Evolutionary conservation across 64 coral and sea anemone species (phyloP).

Genomic region (Porites lutea): DNA sequence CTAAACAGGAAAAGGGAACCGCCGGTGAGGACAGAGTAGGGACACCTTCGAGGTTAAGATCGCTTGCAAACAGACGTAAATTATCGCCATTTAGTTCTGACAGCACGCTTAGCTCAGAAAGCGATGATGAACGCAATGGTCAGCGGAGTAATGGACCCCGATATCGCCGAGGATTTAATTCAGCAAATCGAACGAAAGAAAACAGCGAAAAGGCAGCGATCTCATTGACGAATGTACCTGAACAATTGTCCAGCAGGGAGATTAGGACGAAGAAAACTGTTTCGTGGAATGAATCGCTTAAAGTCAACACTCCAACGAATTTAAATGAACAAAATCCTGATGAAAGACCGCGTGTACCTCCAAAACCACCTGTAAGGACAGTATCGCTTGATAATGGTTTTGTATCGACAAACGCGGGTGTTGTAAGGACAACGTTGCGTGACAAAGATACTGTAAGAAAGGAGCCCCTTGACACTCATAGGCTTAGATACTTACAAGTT

Average conservation of each 20-base stretch:
- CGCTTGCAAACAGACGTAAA: conserved; percentile 23
- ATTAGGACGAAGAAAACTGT: conserved; percentile 10
- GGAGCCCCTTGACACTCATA: not conserved
- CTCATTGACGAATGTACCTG: not conserved
- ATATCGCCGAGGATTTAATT: not conserved
- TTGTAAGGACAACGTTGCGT: not conserved
- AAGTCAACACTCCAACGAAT: not conserved
- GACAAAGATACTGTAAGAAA: not conserved
- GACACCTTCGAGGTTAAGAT: not conserved
- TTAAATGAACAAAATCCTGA: not conserved
- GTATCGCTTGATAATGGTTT: not conserved
- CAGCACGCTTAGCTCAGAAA: conserved; percentile 64
- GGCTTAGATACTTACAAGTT: not conserved
- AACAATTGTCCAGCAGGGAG: not conserved
- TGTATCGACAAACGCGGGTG: not conserved
- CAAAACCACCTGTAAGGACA: conserved; percentile 32
- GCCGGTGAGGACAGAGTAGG: not conserved
- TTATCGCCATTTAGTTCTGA: conserved; percentile 39
- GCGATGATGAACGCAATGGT: conserved; percentile 42
- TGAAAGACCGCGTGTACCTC: conserved; percentile 22
- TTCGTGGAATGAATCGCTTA: conserved; percentile 38
- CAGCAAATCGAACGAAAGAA: conserved; percentile 1
- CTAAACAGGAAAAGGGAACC: not conserved
- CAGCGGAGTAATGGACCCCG: conserved; percentile 19
- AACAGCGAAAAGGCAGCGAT: not conserved